Conservation (phyloP, 2,113 vertebrate genomes). For the Tychaedon coryphoeus region DNA sequence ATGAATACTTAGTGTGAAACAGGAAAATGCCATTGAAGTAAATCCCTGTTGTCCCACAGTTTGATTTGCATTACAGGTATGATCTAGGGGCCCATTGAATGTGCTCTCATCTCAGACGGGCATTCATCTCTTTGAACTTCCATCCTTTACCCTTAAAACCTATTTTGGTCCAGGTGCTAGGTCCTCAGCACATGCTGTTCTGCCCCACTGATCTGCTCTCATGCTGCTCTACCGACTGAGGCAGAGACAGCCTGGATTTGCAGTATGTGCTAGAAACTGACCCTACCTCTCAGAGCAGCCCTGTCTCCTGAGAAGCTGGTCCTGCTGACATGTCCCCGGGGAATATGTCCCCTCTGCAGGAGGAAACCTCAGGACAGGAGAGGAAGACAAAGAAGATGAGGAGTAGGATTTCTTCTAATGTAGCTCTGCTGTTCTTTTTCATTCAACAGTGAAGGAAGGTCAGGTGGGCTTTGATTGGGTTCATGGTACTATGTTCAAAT, state of each 20-base stretch:
- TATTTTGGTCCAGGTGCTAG: background rate
- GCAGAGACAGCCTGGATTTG: background rate
- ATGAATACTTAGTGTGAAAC: background rate
- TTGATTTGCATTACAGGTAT: background rate
- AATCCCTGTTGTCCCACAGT: background rate
- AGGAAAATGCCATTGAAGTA: background rate
- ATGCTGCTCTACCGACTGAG: rapidly evolving
- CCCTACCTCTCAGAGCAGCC: background rate
- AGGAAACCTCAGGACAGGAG: background rate
- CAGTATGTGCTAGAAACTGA: too few species aligned
- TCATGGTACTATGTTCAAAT: background rate
- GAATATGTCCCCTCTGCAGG: background rate
- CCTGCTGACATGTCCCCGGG: background rate
- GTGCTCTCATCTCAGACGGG: background rate
- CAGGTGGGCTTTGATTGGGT: background rate
- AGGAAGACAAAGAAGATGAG: background rate
- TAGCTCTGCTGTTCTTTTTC: background rate
- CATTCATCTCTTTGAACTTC: background rate
- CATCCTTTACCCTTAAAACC: background rate
- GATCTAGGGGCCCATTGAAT: background rate
- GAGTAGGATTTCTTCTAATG: background rate
- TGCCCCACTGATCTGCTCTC: background rate
- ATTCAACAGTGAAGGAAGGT: background rate
- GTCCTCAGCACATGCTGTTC: background rate
- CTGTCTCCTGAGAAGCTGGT: background rate